Evolutionary conservation across 2,888 invertebrate genomes (phyloP), one percentile per base, ranked within the genome.

Genomic region (Eristalis pertinax): DNA sequence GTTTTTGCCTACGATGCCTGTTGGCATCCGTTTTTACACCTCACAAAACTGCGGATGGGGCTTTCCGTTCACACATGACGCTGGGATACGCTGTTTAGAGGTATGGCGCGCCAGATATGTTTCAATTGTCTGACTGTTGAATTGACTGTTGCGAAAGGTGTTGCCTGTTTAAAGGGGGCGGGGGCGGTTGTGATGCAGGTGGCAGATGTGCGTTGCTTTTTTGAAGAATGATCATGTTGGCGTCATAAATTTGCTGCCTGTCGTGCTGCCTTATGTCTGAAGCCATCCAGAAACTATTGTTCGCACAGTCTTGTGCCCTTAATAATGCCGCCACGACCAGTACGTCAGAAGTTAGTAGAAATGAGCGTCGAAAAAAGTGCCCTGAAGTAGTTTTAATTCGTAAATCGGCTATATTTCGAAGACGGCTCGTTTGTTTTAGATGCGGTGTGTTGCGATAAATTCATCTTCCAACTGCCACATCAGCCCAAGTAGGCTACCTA

Each of bases 21-120:
- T 78, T 86, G 83, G 78, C 82, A 79, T 68, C 75, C 8, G 32
- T 10, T 32, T n/a, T 32, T 10, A 32, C 10, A 32, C 32, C 32
- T 7, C 32, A 32, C 4, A 4, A 5, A 5, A 7, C 32, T 1
- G 10, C 32, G 32, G 10, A 32, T 32, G 32, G 32, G 8, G 81
- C n/a, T n/a, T n/a, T 24, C 69, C 32, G 56, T 43, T 13, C 78
- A 79, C 86, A 86, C 63, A 64, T 82, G 74, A 24, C 38, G 13
- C 77, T 60, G 4, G 19, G 38, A 29, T 75, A 78, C 82, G 70
- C 78, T 78, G 78, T 63, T 82, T 78, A 78, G 78, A 43, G n/a
- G 43, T 73, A 43, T 50, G 58, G 63, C 26, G 41, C 29, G 19
- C 43, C 19, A 62, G 73, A 73, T 72, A 13, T 8, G 43, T n/a